Evolutionary conservation across 2,888 invertebrate species (phyloP), one percentile per base, ranked within the genome.

Genomic region (Chymomyza caudatula): DNA sequence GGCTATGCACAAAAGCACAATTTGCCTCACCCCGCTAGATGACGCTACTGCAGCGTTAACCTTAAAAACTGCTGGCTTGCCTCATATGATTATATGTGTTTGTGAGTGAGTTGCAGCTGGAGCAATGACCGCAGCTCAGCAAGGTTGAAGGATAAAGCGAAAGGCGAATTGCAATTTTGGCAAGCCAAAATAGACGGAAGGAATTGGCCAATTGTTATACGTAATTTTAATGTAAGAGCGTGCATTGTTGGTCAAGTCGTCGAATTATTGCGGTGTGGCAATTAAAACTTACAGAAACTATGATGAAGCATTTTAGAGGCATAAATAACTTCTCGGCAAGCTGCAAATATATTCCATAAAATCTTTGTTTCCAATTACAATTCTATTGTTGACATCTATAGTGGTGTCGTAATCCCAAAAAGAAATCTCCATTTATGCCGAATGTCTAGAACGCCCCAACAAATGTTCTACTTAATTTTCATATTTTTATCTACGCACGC

Each of bases 91-190:
- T n/a, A n/a, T n/a, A n/a, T 60, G 70, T 63, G 73, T 69, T 69
- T 4, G 29, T 73, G 71, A 69, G 68, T 60, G 65, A 53, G 57
- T 56, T 56, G 17, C 37, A 71, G 84, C 73, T 76, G 70, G 86
- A 77, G 84, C 87, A 85, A 86, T 86, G 85, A 85, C 87, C 85
- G 84, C 76, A 83, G 85, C 86, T 78, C 67, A 58, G 23, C 76
- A 83, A 77, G 78, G 85, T 86, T 87, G 85, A 85, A 86, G 85
- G 87, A 87, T 85, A 85, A 71, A 71, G 53, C 67, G 54, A 67
- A 68, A 68, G 70, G 67, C 72, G 75, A n/a, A 47, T 15, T n/a
- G 11, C 11, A 37, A 37, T 37, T 37, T 37, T 13, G 29, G 29
- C 29, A 37, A 37, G 11, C 2, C 29, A 37, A 37, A 37, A 37